Evolutionary conservation across 2,797 vertebrate species (phyloP).

Genomic region (Acipenser oxyrinchus): DNA sequence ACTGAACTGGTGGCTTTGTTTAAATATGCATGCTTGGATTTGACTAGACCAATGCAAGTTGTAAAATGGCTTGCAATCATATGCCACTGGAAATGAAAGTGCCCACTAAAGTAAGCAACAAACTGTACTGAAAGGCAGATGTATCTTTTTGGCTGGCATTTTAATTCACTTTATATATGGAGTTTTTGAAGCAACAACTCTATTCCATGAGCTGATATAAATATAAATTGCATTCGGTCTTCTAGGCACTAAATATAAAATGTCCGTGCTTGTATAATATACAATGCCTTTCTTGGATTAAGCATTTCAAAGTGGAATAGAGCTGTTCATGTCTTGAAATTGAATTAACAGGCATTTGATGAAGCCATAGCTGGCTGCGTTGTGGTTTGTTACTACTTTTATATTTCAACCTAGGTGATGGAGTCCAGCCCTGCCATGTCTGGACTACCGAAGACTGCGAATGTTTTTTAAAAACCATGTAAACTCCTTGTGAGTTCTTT

Average conservation of each 20-base stretch:
- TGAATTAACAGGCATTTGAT: neutral
- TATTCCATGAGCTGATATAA: neutral
- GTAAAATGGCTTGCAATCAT: too few species aligned
- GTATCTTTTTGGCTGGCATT: too few species aligned
- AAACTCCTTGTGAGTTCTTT: conserved; percentile 14
- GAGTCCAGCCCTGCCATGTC: conserved; percentile 12
- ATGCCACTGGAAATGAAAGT: too few species aligned
- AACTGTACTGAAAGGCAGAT: too few species aligned
- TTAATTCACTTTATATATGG: too few species aligned
- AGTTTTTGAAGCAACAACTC: neutral
- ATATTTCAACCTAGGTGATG: conserved; percentile 14
- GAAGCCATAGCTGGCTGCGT: conserved; percentile 8
- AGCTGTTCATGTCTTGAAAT: neutral
- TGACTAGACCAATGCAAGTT: too few species aligned
- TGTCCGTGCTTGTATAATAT: conserved; percentile 7
- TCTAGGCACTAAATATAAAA: too few species aligned
- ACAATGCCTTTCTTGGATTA: conserved; percentile 10
- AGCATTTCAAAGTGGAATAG: conserved; percentile 6
- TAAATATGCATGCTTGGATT: too few species aligned
- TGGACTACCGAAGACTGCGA: conserved; percentile 11
- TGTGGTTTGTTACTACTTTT: conserved; percentile 15
- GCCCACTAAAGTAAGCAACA: too few species aligned
- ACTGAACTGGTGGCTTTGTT: too few species aligned
- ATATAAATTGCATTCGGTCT: too few species aligned
- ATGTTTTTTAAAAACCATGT: conserved; percentile 14